Base-by-base conservation (phyloP, 2,888 invertebrate species). In the Calliphora vomitoria region DNA sequence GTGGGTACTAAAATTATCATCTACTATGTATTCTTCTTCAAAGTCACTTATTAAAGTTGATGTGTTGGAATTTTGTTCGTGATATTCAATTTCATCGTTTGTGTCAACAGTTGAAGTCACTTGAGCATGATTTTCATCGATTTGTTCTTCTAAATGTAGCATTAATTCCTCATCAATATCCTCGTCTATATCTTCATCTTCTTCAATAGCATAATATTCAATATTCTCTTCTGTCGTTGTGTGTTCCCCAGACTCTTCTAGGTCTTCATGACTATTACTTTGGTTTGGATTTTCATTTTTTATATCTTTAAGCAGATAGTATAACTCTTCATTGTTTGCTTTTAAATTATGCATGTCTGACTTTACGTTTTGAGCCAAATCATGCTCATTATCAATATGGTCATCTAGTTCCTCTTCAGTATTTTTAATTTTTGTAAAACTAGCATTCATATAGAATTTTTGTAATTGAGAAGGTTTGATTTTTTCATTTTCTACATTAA, bases 71-170 rank as follows among this genome's bases (percentile, higher is more conserved):
- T 53, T 62, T 41, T 78, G 20, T 80, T 80, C 69, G 11, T 64
- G n/a, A 55, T 69, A 31, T 31, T 82, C 72, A 13, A 72, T 60
- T 64, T 76, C 69, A 74, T 74, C 66, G 4, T n/a, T 79, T 47
- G 69, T 41, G 20, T 85, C 72, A 0, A 72, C 74, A n/a, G 71
- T 80, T n/a, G 75, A 78, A 72, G 64, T 86, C 3, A 76, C 74
- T 50, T 72, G 78, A 69, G 66, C 55, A 13, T 69, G 76, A 79
- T 62, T 82, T n/a, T 79, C 80, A 11, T 69, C 55, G 3, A 8
- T 20, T 18, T 84, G 25, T 6, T 71, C 20, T n/a, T 78, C 78
- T 8, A 50, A 69, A 10, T 81, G 38, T 18, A 68, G 1, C 35
- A 72, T 68, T 31, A 82, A 41, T n/a, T 58, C 80, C 0, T 78